Evolutionary conservation across 92 coral and sea anemone genomes (phyloP).

Genomic region (Phymanthus crucifer): DNA sequence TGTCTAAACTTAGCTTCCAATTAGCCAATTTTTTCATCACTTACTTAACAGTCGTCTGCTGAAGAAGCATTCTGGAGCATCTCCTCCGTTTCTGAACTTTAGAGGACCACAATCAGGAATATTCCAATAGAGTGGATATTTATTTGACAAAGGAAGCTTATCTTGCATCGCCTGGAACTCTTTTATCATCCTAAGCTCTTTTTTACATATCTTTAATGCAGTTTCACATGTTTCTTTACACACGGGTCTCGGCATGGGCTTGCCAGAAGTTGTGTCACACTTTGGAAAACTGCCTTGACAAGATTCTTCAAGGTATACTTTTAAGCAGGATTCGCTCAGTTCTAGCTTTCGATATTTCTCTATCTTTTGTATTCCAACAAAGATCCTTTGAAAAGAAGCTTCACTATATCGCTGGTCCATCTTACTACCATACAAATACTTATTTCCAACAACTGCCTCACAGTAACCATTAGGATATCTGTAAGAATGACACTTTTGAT

Average conservation of each 20-base stretch:
- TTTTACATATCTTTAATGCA: background rate
- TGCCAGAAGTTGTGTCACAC: background rate
- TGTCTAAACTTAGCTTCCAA: too few species aligned
- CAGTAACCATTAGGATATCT: background rate
- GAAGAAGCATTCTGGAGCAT: background rate
- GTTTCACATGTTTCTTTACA: background rate
- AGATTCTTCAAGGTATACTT: background rate
- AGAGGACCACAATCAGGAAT: background rate
- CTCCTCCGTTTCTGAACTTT: background rate
- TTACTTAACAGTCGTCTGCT: background rate
- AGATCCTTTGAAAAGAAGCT: background rate
- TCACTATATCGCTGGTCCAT: background rate
- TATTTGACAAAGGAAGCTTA: background rate
- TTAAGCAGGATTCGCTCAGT: background rate
- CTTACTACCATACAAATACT: background rate
- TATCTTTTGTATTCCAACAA: background rate
- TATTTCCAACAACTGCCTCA: background rate
- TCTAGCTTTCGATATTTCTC: background rate
- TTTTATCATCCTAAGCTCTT: background rate
- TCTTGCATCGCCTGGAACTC: background rate
- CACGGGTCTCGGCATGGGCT: background rate
- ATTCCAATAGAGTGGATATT: too few species aligned
- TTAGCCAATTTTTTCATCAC: too few species aligned
- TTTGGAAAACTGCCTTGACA: background rate
- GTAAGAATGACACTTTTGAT: background rate